Percentiles rank a stretch among this genome's conserved stretches.
Conservation (phyloP, 30 jellyfish, hydroid and myxozoan genomes). For the Hydra vulgaris region DNA sequence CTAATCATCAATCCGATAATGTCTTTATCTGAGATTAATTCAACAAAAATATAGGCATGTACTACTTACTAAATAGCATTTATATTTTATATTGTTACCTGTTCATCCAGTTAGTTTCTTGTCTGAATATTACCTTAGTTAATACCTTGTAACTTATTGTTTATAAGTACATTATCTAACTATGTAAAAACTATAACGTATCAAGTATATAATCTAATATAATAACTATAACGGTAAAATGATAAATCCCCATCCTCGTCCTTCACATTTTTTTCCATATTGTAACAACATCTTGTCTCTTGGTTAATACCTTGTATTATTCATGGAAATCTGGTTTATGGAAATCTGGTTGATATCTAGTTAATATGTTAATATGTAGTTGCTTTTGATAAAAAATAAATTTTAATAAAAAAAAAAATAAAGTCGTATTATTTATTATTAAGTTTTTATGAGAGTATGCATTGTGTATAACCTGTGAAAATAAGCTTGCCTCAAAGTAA, state of each 20-base stretch:
- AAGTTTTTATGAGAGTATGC: not conserved
- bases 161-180: not conserved
- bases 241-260: too few relatives aligned
- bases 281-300: not conserved
- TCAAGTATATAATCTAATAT: too few relatives aligned
- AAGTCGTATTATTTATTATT: not conserved
- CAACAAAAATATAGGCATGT: not conserved
- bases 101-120: not conserved
- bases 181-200: not conserved
- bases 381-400: not conserved
- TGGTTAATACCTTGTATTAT: not conserved
- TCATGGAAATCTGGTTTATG: too few relatives aligned
- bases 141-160: not conserved
- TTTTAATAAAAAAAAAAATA: too few relatives aligned
- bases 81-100: too few relatives aligned
- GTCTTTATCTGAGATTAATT: not conserved
- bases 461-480: not conserved
- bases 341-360: not conserved
- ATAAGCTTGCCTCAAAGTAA: not conserved
- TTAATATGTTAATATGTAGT: too few relatives aligned
- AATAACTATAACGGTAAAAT: not conserved
- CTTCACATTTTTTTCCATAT: not conserved
- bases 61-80: not conserved
- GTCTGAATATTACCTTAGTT: not conserved
- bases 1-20: not conserved